These are phyloP conservation scores for Callyntrura sp. DNA, from an alignment of 2,888 invertebrate genomes.

Conservation along the genomic window DNA sequence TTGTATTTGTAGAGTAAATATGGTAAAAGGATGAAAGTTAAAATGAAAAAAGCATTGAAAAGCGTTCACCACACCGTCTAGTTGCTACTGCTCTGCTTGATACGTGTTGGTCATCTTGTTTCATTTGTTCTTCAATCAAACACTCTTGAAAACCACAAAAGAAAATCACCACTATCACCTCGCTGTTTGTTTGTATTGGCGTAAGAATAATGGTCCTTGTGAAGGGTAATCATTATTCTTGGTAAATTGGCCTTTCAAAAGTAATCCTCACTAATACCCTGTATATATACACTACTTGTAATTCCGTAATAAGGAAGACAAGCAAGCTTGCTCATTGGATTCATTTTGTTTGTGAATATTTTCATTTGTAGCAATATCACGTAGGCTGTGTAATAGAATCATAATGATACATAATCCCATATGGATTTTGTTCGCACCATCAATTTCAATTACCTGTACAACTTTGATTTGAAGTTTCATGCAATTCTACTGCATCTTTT, in stretches of 20 bases:
- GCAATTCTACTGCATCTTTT: too few relatives aligned
- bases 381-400: slow-evolving; percentile 18
- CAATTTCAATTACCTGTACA: slow-evolving; percentile 45
- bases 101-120: background rate
- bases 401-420: slow-evolving; percentile 29
- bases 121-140: slow-evolving; percentile 65
- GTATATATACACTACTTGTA: slow-evolving; percentile 18
- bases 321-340: slow-evolving; percentile 55
- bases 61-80: background rate
- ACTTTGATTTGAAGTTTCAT: slow-evolving; percentile 8
- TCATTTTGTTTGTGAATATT: slow-evolving; percentile 56
- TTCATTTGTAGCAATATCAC: slow-evolving; percentile 54
- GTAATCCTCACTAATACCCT: slow-evolving; percentile 51
- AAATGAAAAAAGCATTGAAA: background rate
- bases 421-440: slow-evolving; percentile 67
- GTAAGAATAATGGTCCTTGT: slow-evolving; percentile 23
- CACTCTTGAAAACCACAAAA: slow-evolving; percentile 71
- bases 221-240: slow-evolving; percentile 64
- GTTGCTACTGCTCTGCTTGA: background rate
- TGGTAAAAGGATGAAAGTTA: slow-evolving; percentile 1
- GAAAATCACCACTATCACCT: slow-evolving; percentile 63
- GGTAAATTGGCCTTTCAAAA: slow-evolving; percentile 68
- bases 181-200: slow-evolving; percentile 34
- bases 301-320: slow-evolving; percentile 34
- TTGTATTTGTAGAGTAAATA: slow-evolving; percentile 62